Base-by-base conservation (phyloP, 2,113 vertebrate genomes). In the Pomatostomus ruficeps region DNA sequence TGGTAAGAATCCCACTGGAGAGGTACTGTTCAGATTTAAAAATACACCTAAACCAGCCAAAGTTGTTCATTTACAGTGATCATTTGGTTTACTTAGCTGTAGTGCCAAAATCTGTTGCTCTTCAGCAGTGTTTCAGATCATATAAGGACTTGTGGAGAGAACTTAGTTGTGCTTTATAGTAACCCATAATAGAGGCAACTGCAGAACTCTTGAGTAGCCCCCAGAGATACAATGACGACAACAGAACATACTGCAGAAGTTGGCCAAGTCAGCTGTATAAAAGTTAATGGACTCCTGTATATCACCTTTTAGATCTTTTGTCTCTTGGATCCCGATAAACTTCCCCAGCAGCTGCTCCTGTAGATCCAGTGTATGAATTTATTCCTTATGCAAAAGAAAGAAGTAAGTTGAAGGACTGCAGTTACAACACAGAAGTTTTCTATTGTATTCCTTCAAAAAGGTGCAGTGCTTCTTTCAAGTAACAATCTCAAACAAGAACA, bases 351-450 rank as follows among this genome's bases (percentile, higher is more conserved):
- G 98, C 95, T 85, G 98, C 98, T 98, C 98, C 98, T 63, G 98
- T 95, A 98, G 99, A 98, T 98, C 98, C 99, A 98, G 97, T 97
- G 97, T 99, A 99, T 84, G 98, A 98, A 97, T 98, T 98, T 97
- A 98, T 98, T 98, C 99, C 99, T 99, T 99, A 96, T 91, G 77
- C 87, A 93, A 88, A 94, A 97, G 89, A 96, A 93, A 93, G 14
- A 91, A 88, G 33, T 42, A 63, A 62, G 75, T 97, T 97, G 85
- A 95, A 93, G 63, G 7, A 38, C 1, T 59, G 65, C 65, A 75
- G 59, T 36, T 86, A 65, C 29, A 54, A 89, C n/a, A 75, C 20
- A 22, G 1, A 78, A 38, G 33, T 71, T 92, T 74, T 49, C 36
- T 9, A 76, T 2, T 52, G 13, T 52, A 76, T 49, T 54, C 67